Percentiles rank a stretch among this genome's conserved stretches.
Conservation (phyloP, 2,797 vertebrate species). For the Otolemur crassicaudatus region DNA sequence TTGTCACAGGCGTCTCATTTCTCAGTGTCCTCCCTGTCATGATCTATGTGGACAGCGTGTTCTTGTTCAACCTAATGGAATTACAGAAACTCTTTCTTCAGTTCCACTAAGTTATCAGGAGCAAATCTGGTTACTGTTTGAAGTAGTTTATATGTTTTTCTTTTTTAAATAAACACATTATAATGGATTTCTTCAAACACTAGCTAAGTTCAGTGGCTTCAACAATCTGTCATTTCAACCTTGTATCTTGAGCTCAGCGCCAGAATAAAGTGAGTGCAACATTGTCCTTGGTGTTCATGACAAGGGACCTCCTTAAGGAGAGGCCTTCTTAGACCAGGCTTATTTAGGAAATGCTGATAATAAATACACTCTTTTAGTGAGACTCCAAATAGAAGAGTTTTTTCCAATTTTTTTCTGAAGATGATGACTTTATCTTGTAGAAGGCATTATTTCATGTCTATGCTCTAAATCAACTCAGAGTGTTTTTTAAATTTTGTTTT, state of each 20-base stretch:
- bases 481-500: neutral
- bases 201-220: neutral
- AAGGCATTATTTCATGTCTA: neutral
- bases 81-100: neutral
- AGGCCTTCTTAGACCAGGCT: neutral
- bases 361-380: neutral
- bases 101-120: neutral
- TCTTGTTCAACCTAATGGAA: neutral
- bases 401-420: neutral
- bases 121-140: neutral
- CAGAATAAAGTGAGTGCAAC: neutral
- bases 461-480: too few relatives aligned
- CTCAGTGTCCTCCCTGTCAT: neutral
- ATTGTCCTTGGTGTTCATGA: neutral
- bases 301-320: neutral
- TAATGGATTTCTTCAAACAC: neutral
- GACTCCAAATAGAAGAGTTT: neutral
- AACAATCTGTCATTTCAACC: neutral
- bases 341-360: neutral
- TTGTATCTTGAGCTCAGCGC: neutral
- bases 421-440: neutral
- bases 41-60: accelerated
- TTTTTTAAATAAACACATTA: neutral
- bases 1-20: neutral
- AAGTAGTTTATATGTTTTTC: neutral